Conservation (phyloP, 2,113 vertebrate genomes). For the Perca fluviatilis region DNA sequence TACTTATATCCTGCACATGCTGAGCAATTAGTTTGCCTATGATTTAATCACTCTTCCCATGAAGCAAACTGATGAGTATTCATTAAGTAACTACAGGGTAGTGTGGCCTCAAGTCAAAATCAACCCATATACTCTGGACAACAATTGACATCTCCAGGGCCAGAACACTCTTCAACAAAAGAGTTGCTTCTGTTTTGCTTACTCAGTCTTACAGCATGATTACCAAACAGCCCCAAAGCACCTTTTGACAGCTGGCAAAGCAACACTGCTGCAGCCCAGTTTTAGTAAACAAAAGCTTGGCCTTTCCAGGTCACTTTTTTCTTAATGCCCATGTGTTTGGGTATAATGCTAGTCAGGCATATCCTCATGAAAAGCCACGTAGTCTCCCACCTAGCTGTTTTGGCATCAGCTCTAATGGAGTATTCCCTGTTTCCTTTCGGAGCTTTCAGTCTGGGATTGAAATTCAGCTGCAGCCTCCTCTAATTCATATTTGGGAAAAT, state of each 20-base stretch:
- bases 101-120: slow-evolving; percentile 59
- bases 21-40: neutral
- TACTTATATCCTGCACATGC: neutral
- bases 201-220: slow-evolving; percentile 49
- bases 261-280: slow-evolving; percentile 16
- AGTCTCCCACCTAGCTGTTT: slow-evolving; percentile 28
- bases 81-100: slow-evolving; percentile 46
- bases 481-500: slow-evolving; percentile 20
- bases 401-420: slow-evolving; percentile 39
- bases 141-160: slow-evolving; percentile 53
- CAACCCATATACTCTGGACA: slow-evolving; percentile 57
- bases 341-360: slow-evolving; percentile 9
- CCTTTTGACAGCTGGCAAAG: slow-evolving; percentile 56
- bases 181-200: slow-evolving; percentile 39
- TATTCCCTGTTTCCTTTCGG: neutral
- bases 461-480: slow-evolving; percentile 8
- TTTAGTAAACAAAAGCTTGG: slow-evolving; percentile 41
- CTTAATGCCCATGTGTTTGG: slow-evolving; percentile 19
- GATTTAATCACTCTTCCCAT: slow-evolving; percentile 32
- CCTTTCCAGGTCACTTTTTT: slow-evolving; percentile 26
- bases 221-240: slow-evolving; percentile 61
- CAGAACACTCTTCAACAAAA: slow-evolving; percentile 25
- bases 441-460: slow-evolving; percentile 7
- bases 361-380: slow-evolving; percentile 14
- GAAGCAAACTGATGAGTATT: slow-evolving; percentile 51